Conservation (phyloP, 2,888 invertebrate species). For the Rotaria macrura region DNA sequence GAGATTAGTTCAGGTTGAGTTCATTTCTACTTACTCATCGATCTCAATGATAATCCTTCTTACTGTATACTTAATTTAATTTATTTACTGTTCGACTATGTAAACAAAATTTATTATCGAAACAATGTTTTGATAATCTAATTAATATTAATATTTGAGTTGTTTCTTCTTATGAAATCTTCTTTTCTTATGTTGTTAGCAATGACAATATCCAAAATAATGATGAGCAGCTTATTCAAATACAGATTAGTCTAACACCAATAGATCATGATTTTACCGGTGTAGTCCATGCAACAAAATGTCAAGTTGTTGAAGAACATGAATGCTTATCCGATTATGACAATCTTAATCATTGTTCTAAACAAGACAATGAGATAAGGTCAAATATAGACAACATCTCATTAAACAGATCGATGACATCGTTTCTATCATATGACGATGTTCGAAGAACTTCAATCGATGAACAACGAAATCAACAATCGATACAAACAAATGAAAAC, state of each 20-base stretch:
- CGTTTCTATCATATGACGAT: background rate
- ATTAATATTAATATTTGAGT: background rate
- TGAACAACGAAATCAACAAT: background rate
- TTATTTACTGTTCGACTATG: too few relatives aligned
- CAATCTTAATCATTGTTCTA: background rate
- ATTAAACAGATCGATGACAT: slow-evolving; percentile 7
- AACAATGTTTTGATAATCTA: too few relatives aligned
- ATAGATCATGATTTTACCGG: background rate
- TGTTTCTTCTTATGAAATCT: background rate
- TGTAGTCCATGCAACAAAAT: slow-evolving; percentile 4
- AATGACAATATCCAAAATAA: background rate
- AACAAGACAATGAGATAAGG: background rate
- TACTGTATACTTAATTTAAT: too few relatives aligned
- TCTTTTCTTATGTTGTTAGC: background rate
- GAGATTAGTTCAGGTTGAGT: too few relatives aligned
- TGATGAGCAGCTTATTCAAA: background rate
- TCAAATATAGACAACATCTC: slow-evolving; percentile 16
- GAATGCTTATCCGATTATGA: slow-evolving; percentile 14
- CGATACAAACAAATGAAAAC: background rate
- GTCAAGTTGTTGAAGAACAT: background rate
- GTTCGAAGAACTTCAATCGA: background rate
- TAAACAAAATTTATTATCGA: too few relatives aligned
- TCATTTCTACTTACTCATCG: too few relatives aligned
- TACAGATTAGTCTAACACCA: background rate
- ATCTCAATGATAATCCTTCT: too few relatives aligned